Conservation (phyloP, 2,797 vertebrate genomes). For the Orientallactaga sibirica region DNA sequence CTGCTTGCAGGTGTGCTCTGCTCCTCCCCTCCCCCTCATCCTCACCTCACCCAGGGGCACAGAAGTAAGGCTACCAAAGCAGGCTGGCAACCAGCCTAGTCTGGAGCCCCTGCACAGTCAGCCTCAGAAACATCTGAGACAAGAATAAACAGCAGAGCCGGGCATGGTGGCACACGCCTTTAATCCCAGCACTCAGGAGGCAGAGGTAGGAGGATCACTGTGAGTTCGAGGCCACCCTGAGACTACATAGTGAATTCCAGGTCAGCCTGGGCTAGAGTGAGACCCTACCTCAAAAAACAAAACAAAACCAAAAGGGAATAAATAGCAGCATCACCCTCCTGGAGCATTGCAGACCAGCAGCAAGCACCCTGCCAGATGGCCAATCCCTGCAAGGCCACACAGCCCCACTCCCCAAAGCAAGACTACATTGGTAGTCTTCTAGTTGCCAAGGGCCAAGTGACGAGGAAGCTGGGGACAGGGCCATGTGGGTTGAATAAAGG, state of each 20-base stretch:
- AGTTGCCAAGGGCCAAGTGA: background rate
- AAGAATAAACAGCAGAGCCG: background rate
- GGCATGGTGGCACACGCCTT: too few species aligned
- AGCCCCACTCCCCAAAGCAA: background rate
- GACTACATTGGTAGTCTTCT: rapidly evolving
- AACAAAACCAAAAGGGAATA: too few species aligned
- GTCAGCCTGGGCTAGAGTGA: too few species aligned
- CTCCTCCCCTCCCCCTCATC: too few species aligned
- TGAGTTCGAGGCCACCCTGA: too few species aligned
- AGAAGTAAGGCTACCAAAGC: background rate
- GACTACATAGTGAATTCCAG: too few species aligned
- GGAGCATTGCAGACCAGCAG: background rate
- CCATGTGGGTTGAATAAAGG: background rate
- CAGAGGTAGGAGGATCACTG: too few species aligned
- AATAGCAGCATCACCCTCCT: background rate
- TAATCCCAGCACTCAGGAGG: too few species aligned
- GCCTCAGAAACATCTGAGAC: background rate
- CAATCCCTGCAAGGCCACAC: background rate
- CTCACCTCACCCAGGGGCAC: background rate
- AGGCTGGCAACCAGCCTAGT: rapidly evolving
- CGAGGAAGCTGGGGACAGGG: too few species aligned
- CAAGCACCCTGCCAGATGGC: background rate
- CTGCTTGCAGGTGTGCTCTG: background rate
- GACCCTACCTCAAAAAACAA: too few species aligned
- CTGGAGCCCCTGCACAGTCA: background rate